These are phyloP conservation scores for Anolis sagrei DNA, from an alignment of 2,113 vertebrate species.

Conservation along the genomic window DNA sequence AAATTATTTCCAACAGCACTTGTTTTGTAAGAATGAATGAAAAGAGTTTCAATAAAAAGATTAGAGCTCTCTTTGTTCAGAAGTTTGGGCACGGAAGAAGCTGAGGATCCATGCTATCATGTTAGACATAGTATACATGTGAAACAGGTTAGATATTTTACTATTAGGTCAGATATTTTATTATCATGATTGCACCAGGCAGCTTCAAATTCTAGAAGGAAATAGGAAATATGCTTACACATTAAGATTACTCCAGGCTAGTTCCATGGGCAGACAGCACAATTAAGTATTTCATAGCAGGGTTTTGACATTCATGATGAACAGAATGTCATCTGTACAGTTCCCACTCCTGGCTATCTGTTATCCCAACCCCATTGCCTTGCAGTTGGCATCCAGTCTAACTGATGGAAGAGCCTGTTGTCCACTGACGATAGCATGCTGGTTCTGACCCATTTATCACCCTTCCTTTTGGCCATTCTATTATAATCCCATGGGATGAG, in stretches of 20 bases:
- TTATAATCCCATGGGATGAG: background rate
- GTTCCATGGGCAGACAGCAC: conserved; percentile 38
- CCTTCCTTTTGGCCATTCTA: background rate
- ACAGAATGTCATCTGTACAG: background rate
- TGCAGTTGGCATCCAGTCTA: background rate
- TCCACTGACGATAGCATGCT: background rate
- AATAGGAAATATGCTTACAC: background rate
- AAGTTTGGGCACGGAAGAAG: conserved; percentile 9
- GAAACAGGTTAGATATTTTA: conserved; percentile 32
- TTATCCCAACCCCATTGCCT: too few species aligned
- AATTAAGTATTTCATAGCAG: conserved; percentile 17
- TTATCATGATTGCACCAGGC: conserved; percentile 17
- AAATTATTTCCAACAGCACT: background rate
- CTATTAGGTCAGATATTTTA: background rate
- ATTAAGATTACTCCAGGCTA: background rate
- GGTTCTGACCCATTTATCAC: background rate
- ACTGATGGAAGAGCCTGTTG: background rate
- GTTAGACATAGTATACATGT: conserved; percentile 1
- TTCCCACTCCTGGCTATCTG: background rate
- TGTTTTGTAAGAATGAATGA: background rate
- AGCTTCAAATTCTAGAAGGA: conserved; percentile 26
- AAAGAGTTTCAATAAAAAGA: background rate
- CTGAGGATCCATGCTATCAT: background rate
- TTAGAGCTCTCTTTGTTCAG: background rate
- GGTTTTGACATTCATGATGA: conserved; percentile 11